A percentile compares a stretch with the other conserved stretches of the same genome.
These are phyloP conservation scores for Solenopsis invicta DNA, from an alignment of 1,140 invertebrate species.

Conservation along the genomic window DNA sequence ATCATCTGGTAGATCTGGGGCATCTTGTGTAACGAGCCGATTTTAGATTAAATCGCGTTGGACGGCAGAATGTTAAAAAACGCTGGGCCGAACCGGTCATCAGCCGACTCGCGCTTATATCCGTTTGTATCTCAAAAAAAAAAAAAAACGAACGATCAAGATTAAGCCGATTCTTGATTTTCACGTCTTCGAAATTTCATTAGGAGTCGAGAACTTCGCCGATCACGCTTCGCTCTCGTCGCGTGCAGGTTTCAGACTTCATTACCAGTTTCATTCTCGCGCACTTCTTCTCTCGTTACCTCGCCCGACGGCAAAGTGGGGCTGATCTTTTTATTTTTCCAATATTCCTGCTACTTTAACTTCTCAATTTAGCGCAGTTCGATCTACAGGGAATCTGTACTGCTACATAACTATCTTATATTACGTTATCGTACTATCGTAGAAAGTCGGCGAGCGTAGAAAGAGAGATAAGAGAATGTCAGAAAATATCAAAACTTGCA, in stretches of 20 bases:
- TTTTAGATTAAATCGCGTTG: constrained; percentile 39
- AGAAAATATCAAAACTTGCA: constrained; percentile 18
- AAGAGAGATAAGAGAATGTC: constrained; percentile 17
- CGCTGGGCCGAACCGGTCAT: neutral
- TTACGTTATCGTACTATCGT: constrained; percentile 24
- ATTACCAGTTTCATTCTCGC: constrained; percentile 44
- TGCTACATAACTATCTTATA: constrained; percentile 26
- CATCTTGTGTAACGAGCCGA: neutral
- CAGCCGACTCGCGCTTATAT: neutral
- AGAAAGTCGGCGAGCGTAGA: constrained; percentile 8
- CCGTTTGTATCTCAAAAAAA: constrained; percentile 10
- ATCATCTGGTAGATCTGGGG: neutral
- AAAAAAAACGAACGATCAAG: constrained; percentile 16
- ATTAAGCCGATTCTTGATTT: constrained; percentile 39
- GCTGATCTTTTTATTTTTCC: constrained; percentile 27
- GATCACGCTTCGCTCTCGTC: constrained; percentile 9
- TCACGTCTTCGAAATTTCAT: constrained; percentile 49
- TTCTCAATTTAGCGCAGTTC: constrained; percentile 36
- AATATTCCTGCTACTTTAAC: constrained; percentile 52
- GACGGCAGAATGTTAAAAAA: constrained; percentile 21
- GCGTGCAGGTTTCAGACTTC: constrained; percentile 51
- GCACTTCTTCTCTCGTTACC: constrained; percentile 34
- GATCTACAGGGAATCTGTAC: constrained; percentile 10
- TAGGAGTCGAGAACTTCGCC: neutral
- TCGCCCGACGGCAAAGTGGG: constrained; percentile 19